Conservation (phyloP, 2,797 vertebrate genomes). For the Gephyroberyx darwinii region DNA sequence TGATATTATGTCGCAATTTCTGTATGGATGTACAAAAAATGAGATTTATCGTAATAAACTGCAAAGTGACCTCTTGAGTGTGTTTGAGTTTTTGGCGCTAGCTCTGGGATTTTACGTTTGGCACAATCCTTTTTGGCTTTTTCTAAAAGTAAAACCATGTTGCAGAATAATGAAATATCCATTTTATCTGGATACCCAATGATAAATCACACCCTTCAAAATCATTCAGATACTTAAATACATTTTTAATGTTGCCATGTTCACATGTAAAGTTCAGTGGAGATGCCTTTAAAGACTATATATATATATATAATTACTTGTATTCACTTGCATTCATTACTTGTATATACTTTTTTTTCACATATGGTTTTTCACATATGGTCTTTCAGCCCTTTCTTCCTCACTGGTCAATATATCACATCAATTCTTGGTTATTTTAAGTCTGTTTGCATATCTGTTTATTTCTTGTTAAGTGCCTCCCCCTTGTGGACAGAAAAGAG, state of each 20-base stretch:
- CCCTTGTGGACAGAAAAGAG: constrained; percentile 62
- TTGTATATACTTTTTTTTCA: too few relatives aligned
- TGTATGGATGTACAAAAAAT: constrained; percentile 78
- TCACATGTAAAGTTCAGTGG: too few relatives aligned
- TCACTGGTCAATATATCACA: not conserved
- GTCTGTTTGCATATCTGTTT: too few relatives aligned
- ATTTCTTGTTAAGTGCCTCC: constrained; percentile 54
- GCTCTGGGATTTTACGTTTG: not conserved
- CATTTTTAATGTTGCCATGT: not conserved
- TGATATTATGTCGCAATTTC: constrained; percentile 73
- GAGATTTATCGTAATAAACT: constrained; percentile 83
- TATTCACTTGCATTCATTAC: too few relatives aligned
- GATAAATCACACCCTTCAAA: not conserved
- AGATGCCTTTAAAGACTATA: too few relatives aligned
- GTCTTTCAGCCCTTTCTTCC: not conserved
- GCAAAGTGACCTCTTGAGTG: constrained; percentile 75
- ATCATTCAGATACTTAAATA: not conserved
- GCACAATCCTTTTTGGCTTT: too few relatives aligned
- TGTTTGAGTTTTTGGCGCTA: constrained; percentile 52
- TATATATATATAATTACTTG: not conserved
- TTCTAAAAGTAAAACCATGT: too few relatives aligned
- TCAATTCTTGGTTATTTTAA: not conserved
- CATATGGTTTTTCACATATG: too few relatives aligned
- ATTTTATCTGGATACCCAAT: too few relatives aligned
- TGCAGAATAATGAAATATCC: too few relatives aligned